Evolutionary conservation across 2,888 invertebrate genomes (phyloP).

Genomic region (Microlaimidae sp.): DNA sequence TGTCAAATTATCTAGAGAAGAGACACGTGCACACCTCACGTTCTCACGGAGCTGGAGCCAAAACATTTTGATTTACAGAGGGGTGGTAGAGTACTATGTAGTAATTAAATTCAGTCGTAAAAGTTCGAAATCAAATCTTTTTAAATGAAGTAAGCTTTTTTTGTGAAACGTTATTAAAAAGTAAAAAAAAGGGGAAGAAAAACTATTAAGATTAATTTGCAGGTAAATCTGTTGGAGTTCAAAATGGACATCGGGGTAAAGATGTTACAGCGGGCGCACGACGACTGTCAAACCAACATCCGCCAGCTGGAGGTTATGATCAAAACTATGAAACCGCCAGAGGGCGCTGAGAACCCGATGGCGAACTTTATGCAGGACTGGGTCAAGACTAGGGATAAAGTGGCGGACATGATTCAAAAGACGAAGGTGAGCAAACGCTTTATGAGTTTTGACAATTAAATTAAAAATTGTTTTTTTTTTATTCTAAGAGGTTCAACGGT

Average conservation of each 20-base stretch:
- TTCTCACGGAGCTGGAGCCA: too few species aligned
- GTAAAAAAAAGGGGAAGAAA: not conserved
- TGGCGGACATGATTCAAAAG: slow-evolving; percentile 18
- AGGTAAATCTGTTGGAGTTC: slow-evolving; percentile 21
- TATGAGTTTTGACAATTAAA: too few species aligned
- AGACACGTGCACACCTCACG: too few species aligned
- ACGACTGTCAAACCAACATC: slow-evolving; percentile 22
- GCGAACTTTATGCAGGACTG: slow-evolving; percentile 15
- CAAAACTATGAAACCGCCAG: not conserved
- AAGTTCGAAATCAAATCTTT: too few species aligned
- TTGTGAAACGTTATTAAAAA: not conserved
- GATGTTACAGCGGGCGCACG: slow-evolving; percentile 23
- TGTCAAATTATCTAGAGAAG: too few species aligned
- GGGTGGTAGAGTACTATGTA: too few species aligned
- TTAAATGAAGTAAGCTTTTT: not conserved
- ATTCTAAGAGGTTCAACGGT: too few species aligned
- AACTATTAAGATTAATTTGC: not conserved
- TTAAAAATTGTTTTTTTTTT: too few species aligned
- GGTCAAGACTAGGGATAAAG: slow-evolving; percentile 19
- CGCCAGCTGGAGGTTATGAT: slow-evolving; percentile 14
- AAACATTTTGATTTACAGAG: too few species aligned
- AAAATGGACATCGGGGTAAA: slow-evolving; percentile 23
- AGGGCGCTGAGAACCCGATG: slow-evolving; percentile 1
- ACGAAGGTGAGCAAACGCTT: slow-evolving; percentile 16
- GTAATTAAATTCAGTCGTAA: too few species aligned